These are phyloP conservation scores for Semotilus atromaculatus DNA, from an alignment of 2,797 vertebrate species.

Conservation along the genomic window DNA sequence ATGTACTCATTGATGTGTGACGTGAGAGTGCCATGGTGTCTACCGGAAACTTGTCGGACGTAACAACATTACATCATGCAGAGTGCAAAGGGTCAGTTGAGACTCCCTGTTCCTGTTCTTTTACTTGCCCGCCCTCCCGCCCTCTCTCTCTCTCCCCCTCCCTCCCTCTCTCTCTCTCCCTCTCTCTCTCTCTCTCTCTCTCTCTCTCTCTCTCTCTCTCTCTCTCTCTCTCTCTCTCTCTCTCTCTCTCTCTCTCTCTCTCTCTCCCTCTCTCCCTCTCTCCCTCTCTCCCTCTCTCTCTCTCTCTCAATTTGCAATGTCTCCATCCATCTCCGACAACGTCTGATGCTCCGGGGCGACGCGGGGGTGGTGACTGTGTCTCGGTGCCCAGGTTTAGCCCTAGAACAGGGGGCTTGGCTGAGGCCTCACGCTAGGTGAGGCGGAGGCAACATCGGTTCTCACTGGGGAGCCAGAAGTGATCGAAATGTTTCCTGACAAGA, in stretches of 20 bases:
- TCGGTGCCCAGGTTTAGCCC: conserved; percentile 28
- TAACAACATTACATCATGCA: not conserved
- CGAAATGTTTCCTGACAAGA: conserved; percentile 69
- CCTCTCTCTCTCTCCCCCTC: conserved; percentile 20
- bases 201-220: too few relatives aligned
- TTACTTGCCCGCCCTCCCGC: not conserved
- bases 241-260: too few relatives aligned
- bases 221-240: too few relatives aligned
- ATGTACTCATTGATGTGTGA: not conserved
- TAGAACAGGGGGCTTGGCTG: not conserved
- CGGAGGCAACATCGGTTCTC: conserved; percentile 10
- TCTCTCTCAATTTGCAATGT: conserved; percentile 27
- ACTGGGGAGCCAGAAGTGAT: conserved; percentile 58
- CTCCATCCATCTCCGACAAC: not conserved
- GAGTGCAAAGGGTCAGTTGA: not conserved
- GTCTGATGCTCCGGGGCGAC: not conserved
- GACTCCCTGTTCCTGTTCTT: not conserved
- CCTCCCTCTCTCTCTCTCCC: not conserved
- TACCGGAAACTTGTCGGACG: not conserved
- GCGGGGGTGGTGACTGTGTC: conserved; percentile 6
- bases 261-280: not conserved
- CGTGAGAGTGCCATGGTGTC: not conserved
- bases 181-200: too few relatives aligned
- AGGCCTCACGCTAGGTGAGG: conserved; percentile 27
- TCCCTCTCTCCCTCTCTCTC: conserved; percentile 5